Evolutionary conservation across 2,888 invertebrate genomes (phyloP).

Genomic region (Erebia ligea): DNA sequence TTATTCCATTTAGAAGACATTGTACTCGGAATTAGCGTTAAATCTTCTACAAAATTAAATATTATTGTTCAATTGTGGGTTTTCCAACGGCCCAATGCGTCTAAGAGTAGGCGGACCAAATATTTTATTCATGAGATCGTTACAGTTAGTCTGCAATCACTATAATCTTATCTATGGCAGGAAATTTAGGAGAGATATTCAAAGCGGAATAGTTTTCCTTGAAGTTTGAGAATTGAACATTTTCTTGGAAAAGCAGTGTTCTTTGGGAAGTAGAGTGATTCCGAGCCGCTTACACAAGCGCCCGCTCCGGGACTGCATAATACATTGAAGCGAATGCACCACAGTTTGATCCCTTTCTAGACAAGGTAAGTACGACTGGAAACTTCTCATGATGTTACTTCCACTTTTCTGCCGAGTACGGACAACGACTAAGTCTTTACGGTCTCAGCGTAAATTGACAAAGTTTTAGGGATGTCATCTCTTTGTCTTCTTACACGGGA

Average conservation of each 20-base stretch:
- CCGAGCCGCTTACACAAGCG: slow-evolving; percentile 74
- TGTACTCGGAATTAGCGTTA: neutral
- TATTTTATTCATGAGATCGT: slow-evolving; percentile 12
- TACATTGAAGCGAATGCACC: slow-evolving; percentile 81
- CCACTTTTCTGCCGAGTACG: slow-evolving; percentile 72
- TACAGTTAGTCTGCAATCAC: slow-evolving; percentile 16
- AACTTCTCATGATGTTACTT: slow-evolving; percentile 76
- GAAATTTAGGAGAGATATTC: slow-evolving; percentile 68
- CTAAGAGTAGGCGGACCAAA: neutral
- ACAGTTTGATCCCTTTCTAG: slow-evolving; percentile 81
- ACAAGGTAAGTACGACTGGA: slow-evolving; percentile 79
- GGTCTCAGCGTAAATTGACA: slow-evolving; percentile 73
- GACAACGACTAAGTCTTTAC: slow-evolving; percentile 74
- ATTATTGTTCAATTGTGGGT: neutral
- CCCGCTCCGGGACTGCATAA: slow-evolving; percentile 76
- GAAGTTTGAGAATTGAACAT: slow-evolving; percentile 71
- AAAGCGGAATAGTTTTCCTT: slow-evolving; percentile 57
- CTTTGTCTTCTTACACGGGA: slow-evolving; percentile 72
- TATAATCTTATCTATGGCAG: slow-evolving; percentile 17
- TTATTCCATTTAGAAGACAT: slow-evolving; percentile 4
- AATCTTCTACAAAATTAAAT: slow-evolving; percentile 1
- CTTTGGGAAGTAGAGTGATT: slow-evolving; percentile 67
- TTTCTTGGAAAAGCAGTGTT: slow-evolving; percentile 66
- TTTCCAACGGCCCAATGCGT: neutral
- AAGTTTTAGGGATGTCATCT: slow-evolving; percentile 76